Evolutionary conservation across 2,888 invertebrate genomes (phyloP).

Genomic region (Sphecodes monilicornis): DNA sequence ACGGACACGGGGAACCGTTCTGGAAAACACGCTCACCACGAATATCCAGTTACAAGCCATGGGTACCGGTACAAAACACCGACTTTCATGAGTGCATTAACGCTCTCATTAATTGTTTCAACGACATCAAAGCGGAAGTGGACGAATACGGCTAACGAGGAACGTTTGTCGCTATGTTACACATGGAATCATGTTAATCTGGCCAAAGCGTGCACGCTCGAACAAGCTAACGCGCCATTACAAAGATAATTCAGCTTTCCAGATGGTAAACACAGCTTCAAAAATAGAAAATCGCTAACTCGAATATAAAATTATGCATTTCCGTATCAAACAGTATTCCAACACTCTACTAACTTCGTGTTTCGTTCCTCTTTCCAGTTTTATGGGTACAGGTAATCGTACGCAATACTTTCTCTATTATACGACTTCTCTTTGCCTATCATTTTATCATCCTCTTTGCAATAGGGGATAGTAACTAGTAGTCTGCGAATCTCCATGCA

Average conservation of each 20-base stretch:
- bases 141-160: not conserved
- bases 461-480: too few relatives aligned
- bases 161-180: conserved; percentile 1
- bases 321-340: not conserved
- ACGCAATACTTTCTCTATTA: too few relatives aligned
- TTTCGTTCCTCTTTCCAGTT: too few relatives aligned
- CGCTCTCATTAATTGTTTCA: conserved; percentile 19
- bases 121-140: not conserved
- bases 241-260: not conserved
- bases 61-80: not conserved
- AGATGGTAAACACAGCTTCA: not conserved
- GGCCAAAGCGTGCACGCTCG: not conserved
- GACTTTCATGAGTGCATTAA: conserved; percentile 13
- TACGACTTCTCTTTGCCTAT: too few relatives aligned
- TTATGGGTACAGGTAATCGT: too few relatives aligned
- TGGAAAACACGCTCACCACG: conserved; percentile 13
- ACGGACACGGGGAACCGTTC: not conserved
- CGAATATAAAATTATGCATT: not conserved
- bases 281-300: not conserved
- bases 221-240: not conserved
- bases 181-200: not conserved
- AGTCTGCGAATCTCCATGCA: too few relatives aligned
- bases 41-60: conserved; percentile 1
- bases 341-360: not conserved
- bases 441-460: too few relatives aligned